Conservation (phyloP, 2,797 vertebrate species). For the Clarias platycephalus region DNA sequence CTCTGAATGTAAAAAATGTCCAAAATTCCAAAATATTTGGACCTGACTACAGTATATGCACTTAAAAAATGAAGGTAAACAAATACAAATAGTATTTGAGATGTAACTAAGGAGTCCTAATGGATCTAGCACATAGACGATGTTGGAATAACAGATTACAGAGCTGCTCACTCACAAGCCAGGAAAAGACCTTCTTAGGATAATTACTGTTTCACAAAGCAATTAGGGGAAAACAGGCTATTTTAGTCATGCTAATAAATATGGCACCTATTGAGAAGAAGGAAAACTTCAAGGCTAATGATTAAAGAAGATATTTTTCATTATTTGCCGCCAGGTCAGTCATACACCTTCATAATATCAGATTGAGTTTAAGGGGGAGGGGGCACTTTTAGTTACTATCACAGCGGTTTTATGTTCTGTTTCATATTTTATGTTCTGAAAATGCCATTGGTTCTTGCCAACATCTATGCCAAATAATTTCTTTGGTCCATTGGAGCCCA, state of each 20-base stretch:
- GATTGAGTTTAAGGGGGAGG: neutral
- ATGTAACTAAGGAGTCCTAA: neutral
- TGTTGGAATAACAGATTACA: constrained; percentile 27
- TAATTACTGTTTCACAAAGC: constrained; percentile 48
- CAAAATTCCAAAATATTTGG: too few relatives aligned
- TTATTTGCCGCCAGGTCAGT: constrained; percentile 3
- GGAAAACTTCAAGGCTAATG: constrained; percentile 36
- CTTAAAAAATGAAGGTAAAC: too few relatives aligned
- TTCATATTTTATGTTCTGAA: constrained; percentile 10
- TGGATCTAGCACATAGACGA: too few relatives aligned
- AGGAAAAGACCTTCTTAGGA: constrained; percentile 20
- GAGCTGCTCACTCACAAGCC: neutral
- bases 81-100: neutral
- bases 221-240: constrained; percentile 9
- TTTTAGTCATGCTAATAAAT: constrained; percentile 50
- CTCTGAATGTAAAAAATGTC: too few relatives aligned
- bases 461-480: constrained; percentile 11
- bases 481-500: constrained; percentile 19
- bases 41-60: too few relatives aligned
- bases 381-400: constrained; percentile 9
- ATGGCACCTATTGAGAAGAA: constrained; percentile 31
- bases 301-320: constrained; percentile 21
- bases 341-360: neutral
- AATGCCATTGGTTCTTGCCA: constrained; percentile 6
- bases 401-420: constrained; percentile 5